Base-by-base conservation (phyloP, 1,140 invertebrate genomes). In the Leptinotarsa lineolata region DNA sequence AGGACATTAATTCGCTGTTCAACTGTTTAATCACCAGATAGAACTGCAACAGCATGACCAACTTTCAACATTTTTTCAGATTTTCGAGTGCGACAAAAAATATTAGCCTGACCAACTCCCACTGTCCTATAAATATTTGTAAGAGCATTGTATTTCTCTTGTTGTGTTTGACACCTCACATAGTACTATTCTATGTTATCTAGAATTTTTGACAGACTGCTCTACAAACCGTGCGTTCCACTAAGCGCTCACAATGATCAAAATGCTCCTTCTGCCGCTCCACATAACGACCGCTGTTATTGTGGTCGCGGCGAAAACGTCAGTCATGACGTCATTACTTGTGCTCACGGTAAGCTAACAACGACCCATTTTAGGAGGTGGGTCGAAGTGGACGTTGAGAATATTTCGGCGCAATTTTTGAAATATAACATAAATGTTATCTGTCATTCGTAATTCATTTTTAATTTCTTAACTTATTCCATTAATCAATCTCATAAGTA, bases 151-250 rank as follows among this genome's bases (percentile, higher is more conserved):
- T 98, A 99, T 86, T 99, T 99, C 77, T 92, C 90, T 64, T 95
- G 91, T 74, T 90, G 83, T 81, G 87, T 90, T 74, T 88, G 88
- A 84, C 97, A 99, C 30, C 61, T 73, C 2, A 99, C 96, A 87
- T 96, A 99, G 86, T 94, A 99, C 86, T 99, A 98, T 82, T 96
- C 94, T 54, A 99, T 99, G 83, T 99, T 99, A 82, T 98, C 95
- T 59, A 99, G n/a, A n/a, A n/a, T n/a, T n/a, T n/a, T n/a, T n/a
- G n/a, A n/a, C n/a, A n/a, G n/a, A n/a, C n/a, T n/a, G n/a, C n/a
- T n/a, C n/a, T n/a, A n/a, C n/a, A n/a, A n/a, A n/a, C n/a, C n/a
- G n/a, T n/a, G n/a, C n/a, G n/a, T n/a, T n/a, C n/a, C n/a, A n/a
- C n/a, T n/a, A n/a, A n/a, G n/a, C n/a, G n/a, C n/a, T n/a, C n/a